phyloP scores from a whole-genome alignment of 2,113 vertebrate species.

The Silurus meridionalis region DNA sequence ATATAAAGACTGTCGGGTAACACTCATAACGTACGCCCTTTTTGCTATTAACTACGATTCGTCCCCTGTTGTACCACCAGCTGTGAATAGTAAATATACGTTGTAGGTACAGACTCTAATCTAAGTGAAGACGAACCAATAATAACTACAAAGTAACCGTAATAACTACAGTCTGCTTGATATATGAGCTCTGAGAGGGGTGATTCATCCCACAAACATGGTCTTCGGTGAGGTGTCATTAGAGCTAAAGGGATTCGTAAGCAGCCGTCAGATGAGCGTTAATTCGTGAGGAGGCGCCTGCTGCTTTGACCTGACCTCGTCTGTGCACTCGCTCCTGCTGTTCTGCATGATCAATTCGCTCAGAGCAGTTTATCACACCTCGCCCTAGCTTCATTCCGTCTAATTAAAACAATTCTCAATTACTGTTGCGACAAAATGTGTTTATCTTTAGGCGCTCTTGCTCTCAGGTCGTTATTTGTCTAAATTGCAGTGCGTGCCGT shows the following conservation, averaged over 20 bases:
- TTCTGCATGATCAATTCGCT: slow-evolving; percentile 46
- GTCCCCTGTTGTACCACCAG: not conserved
- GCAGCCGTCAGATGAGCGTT: slow-evolving; percentile 21
- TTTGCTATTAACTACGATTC: not conserved
- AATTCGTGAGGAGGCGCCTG: slow-evolving; percentile 11
- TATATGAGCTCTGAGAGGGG: not conserved
- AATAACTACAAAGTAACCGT: slow-evolving; percentile 10
- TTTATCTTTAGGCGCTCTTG: slow-evolving; percentile 42
- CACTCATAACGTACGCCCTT: not conserved
- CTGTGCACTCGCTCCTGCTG: slow-evolving; percentile 36
- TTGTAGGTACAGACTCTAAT: not conserved
- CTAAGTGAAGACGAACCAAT: not conserved
- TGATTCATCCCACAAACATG: slow-evolving; percentile 9
- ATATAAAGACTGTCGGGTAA: not conserved
- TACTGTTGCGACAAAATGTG: slow-evolving; percentile 49
- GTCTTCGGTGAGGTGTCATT: slow-evolving; percentile 34
- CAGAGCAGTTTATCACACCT: slow-evolving; percentile 46
- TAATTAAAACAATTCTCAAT: slow-evolving; percentile 51
- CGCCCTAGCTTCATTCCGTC: slow-evolving; percentile 34
- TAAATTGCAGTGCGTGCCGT: slow-evolving; percentile 37
- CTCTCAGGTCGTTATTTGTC: slow-evolving; percentile 37
- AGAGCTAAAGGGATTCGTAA: slow-evolving; percentile 25
- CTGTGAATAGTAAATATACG: not conserved
- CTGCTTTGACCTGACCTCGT: slow-evolving; percentile 50
- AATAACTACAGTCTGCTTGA: slow-evolving; percentile 6